Conservation (phyloP, 2,113 vertebrate species). For the Onychostoma macrolepis region DNA sequence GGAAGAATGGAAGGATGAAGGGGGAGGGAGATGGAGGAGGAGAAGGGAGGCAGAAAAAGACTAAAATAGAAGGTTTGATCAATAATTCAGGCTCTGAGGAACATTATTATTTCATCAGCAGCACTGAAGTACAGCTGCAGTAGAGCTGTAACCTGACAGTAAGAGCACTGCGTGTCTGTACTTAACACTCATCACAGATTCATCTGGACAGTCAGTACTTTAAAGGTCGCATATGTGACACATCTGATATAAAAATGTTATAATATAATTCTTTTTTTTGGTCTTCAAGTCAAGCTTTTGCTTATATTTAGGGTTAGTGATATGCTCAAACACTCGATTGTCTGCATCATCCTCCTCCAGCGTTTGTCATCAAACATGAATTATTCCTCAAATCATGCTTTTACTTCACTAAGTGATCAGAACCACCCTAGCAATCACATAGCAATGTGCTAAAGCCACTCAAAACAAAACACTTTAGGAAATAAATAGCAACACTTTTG, state of each 20-base stretch:
- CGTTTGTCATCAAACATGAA: not conserved
- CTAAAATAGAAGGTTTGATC: slow-evolving; percentile 57
- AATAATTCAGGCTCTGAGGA: slow-evolving; percentile 73
- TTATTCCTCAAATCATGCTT: not conserved
- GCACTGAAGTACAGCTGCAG: slow-evolving; percentile 54
- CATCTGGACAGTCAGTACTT: not conserved
- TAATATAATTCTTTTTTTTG: not conserved
- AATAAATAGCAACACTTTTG: not conserved
- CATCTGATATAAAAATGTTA: not conserved
- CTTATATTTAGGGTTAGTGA: not conserved
- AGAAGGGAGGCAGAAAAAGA: slow-evolving; percentile 55
- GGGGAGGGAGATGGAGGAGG: slow-evolving; percentile 55
- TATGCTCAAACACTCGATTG: not conserved
- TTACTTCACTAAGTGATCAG: slow-evolving; percentile 3
- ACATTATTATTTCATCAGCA: slow-evolving; percentile 76
- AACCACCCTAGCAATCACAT: not conserved
- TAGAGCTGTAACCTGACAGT: slow-evolving; percentile 15
- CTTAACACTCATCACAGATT: slow-evolving; percentile 1
- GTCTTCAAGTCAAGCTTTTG: not conserved
- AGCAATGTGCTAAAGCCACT: not conserved
- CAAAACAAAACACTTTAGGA: not conserved
- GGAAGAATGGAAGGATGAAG: slow-evolving; percentile 64
- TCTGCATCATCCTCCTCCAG: not conserved
- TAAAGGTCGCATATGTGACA: not conserved
- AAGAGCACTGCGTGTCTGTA: slow-evolving; percentile 45